A percentile compares a stretch with the other conserved stretches of the same genome.
Conservation (phyloP, 2,797 vertebrate genomes). For the Enteromius anoplus region DNA sequence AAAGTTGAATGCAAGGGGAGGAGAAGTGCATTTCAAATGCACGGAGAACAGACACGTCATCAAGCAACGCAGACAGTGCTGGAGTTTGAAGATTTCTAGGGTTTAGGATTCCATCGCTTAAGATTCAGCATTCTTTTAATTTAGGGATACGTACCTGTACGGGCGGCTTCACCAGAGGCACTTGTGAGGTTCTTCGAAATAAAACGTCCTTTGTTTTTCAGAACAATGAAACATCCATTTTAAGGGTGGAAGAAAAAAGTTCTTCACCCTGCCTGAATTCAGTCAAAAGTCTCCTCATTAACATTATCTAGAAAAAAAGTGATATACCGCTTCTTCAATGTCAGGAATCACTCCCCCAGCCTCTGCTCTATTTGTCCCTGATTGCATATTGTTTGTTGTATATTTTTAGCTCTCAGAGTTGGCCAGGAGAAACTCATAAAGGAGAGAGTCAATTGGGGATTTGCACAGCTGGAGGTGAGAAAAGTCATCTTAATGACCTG, state of each 20-base stretch:
- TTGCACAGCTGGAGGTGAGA: slow-evolving; percentile 38
- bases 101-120: slow-evolving; percentile 8
- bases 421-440: slow-evolving; percentile 50
- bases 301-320: slow-evolving; percentile 18
- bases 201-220: neutral
- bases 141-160: neutral
- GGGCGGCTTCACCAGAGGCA: neutral
- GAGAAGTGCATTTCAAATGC: slow-evolving; percentile 9
- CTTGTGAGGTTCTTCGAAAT: slow-evolving; percentile 9
- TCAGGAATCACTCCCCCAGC: neutral
- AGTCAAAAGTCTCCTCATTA: slow-evolving; percentile 24
- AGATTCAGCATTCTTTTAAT: slow-evolving; percentile 37
- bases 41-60: slow-evolving; percentile 51
- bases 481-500: slow-evolving; percentile 47
- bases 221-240: neutral
- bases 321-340: neutral
- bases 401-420: slow-evolving; percentile 30
- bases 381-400: slow-evolving; percentile 44
- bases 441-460: slow-evolving; percentile 43
- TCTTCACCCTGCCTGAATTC: neutral
- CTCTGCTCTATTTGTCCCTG: slow-evolving; percentile 43
- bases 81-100: neutral
- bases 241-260: neutral
- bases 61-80: slow-evolving; percentile 25
- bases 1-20: slow-evolving; percentile 30